Conservation (phyloP, 2,888 invertebrate species). For the Lithophane socia region DNA sequence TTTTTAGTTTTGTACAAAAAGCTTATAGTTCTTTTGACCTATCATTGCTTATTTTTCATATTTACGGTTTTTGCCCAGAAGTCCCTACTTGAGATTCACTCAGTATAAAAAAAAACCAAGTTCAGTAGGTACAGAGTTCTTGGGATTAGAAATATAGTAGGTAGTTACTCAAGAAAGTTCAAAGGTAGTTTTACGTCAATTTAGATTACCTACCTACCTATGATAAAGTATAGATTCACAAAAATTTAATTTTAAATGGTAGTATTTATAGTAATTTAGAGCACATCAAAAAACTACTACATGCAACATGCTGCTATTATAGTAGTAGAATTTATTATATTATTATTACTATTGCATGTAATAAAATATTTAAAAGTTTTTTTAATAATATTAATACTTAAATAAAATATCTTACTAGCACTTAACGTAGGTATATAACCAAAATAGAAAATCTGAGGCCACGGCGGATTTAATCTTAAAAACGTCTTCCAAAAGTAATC, state of each 20-base stretch:
- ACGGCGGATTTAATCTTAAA: not conserved
- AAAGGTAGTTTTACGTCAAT: not conserved
- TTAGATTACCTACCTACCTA: not conserved
- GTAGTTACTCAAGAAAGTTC: not conserved
- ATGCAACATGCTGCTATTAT: not conserved
- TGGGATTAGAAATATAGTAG: not conserved
- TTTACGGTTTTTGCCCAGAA: not conserved
- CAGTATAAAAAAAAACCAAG: not conserved
- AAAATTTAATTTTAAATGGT: not conserved
- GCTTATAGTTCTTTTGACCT: no score
- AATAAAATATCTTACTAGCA: not conserved
- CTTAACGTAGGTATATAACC: not conserved
- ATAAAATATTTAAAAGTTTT: not conserved
- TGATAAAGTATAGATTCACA: not conserved
- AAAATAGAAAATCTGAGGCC: not conserved
- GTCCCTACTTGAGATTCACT: not conserved
- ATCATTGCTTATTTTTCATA: not conserved
- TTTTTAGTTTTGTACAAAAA: not conserved
- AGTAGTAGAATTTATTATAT: not conserved
- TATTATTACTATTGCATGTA: not conserved
- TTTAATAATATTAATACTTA: not conserved
- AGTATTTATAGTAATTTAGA: not conserved
- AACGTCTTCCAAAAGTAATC: slow-evolving; percentile 2
- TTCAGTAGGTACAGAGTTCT: not conserved
- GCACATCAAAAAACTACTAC: not conserved